Base-by-base conservation (phyloP, 2,888 invertebrate genomes). In the Cotesia congregata region DNA sequence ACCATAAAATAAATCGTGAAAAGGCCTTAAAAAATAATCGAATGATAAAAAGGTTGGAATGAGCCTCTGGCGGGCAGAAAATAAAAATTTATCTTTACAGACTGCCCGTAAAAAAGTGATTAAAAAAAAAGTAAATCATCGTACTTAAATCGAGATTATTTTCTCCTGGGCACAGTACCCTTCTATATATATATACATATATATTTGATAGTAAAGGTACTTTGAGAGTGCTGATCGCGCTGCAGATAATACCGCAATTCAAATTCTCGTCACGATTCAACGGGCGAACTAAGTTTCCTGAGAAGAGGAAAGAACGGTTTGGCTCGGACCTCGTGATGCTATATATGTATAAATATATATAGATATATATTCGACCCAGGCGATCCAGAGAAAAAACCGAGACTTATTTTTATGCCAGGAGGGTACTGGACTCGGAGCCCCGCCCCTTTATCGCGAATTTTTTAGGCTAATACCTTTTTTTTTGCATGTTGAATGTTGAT, bases 201-300 rank as follows among this genome's bases (percentile, higher is more conserved):
- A 67, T 73, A 50, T 64, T 73, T 67, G 41, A 73, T 73, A 50
- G n/a, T 73, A 50, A 12, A 50, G 50, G 50, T 4, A 64, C 72
- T 73, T 73, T 50, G n/a, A 73, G 65, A 73, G 64, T 67, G 72
- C 60, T 72, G 77, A 78, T 79, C 77, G 70, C 73, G 76, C 75
- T 78, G 76, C 77, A 78, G 76, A 75, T 79, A 79, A 76, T 77
- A n/a, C 76, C 64, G 72, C 75, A 70, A 78, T 79, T 78, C 77
- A 78, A 78, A 80, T 76, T 75, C 79, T 68, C 65, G 79, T 80
- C 80, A 80, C 80, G 80, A 79, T 75, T 79, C 76, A 78, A 65
- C 75, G 75, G 71, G 77, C 75, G 79, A 79, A 78, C 79, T 76
- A 80, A 80, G 77, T 80, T 80, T 79, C 77, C 70, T 74, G 62